These are phyloP conservation scores for Tetrao urogallus DNA, from an alignment of 2,113 vertebrate species.

Conservation along the genomic window DNA sequence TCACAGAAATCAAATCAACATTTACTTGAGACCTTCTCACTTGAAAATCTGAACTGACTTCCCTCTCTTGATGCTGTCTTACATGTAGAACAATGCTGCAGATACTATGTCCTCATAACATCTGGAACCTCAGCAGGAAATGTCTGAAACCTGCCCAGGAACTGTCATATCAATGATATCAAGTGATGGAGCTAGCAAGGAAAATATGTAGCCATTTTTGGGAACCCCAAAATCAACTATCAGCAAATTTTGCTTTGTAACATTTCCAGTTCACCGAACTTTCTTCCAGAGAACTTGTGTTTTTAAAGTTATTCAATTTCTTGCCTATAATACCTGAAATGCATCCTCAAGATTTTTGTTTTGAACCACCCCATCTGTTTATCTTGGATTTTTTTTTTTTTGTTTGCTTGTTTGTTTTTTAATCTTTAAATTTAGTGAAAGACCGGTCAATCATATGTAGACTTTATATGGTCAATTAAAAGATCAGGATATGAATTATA, in stretches of 20 bases:
- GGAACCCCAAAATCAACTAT: background rate
- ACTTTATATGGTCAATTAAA: conserved; percentile 57
- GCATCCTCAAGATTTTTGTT: background rate
- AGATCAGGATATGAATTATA: conserved; percentile 76
- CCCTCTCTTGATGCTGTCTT: background rate
- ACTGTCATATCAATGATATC: background rate
- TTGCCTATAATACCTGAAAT: background rate
- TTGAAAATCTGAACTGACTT: conserved; percentile 43
- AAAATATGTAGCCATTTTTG: background rate
- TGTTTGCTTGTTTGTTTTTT: background rate
- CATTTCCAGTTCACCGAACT: background rate
- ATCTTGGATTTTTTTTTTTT: background rate
- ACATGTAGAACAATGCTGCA: background rate
- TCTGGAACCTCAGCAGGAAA: background rate
- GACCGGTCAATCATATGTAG: conserved; percentile 1
- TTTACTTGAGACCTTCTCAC: conserved; percentile 30
- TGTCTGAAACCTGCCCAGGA: background rate
- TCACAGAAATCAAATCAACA: background rate
- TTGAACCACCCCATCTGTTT: background rate
- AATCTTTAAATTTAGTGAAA: conserved; percentile 22
- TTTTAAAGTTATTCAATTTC: background rate
- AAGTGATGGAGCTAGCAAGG: conserved; percentile 11
- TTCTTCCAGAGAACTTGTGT: background rate
- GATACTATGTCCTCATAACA: background rate
- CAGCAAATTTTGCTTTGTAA: background rate